phyloP scores from a whole-genome alignment of 2,113 vertebrate species.

The Lethenteron reissneri region DNA sequence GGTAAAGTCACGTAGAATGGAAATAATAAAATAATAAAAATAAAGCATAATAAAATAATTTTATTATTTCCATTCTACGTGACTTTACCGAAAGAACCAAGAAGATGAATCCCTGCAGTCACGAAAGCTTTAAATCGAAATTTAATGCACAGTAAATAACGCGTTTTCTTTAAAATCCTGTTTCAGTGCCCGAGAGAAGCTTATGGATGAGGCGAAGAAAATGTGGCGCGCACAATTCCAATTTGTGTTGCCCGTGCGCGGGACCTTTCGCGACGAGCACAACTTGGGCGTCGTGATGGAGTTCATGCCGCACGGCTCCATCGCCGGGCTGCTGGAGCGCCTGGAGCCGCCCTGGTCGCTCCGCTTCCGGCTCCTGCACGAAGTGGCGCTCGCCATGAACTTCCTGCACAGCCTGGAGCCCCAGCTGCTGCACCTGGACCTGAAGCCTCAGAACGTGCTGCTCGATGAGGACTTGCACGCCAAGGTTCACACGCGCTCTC shows the following conservation, averaged over 20 bases:
- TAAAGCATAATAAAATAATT: too few species aligned
- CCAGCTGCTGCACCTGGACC: conserved; percentile 26
- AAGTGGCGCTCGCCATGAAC: conserved; percentile 41
- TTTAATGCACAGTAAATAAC: too few species aligned
- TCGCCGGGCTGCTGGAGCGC: conserved; percentile 16
- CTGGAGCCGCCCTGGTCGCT: conserved; percentile 22
- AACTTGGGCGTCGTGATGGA: conserved; percentile 33
- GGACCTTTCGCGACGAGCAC: conserved; percentile 8
- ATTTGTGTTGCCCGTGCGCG: conserved; percentile 13
- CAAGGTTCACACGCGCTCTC: conserved; percentile 18
- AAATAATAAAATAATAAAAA: too few species aligned
- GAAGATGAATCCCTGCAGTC: too few species aligned
- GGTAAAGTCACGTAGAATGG: too few species aligned
- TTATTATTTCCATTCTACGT: too few species aligned
- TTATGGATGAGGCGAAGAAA: conserved; percentile 14
- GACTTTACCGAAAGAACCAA: too few species aligned
- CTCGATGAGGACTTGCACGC: conserved; percentile 22
- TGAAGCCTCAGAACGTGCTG: conserved; percentile 36
- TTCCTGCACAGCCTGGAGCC: conserved; percentile 28
- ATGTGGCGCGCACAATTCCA: conserved; percentile 12
- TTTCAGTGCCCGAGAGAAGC: too few species aligned
- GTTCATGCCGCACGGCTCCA: conserved; percentile 37
- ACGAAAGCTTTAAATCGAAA: too few species aligned
- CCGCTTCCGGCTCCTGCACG: conserved; percentile 24
- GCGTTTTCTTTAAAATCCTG: too few species aligned